These are phyloP conservation scores for Thera britannica DNA, from an alignment of 2,888 invertebrate genomes.

Conservation along the genomic window DNA sequence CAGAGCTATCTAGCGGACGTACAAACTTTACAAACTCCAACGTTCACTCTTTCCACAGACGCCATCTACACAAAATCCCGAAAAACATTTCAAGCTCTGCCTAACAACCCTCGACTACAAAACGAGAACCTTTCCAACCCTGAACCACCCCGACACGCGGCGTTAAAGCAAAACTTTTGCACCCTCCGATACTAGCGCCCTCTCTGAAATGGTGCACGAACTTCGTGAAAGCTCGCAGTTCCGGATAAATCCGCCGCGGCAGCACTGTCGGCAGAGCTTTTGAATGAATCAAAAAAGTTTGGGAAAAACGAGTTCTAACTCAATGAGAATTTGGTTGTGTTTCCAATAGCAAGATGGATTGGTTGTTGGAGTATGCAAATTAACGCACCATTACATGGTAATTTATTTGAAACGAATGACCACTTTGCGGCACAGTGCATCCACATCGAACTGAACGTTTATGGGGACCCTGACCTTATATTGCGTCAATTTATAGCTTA, in stretches of 20 bases:
- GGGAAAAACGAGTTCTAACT: constrained; percentile 52
- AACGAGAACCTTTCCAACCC: constrained; percentile 54
- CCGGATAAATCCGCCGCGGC: constrained; percentile 59
- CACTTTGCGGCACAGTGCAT: constrained; percentile 83
- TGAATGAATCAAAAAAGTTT: constrained; percentile 68
- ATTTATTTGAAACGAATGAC: constrained; percentile 85
- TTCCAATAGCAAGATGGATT: constrained; percentile 52
- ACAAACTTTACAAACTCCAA: constrained; percentile 24
- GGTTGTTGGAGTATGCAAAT: constrained; percentile 81
- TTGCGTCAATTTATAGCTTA: constrained; percentile 81
- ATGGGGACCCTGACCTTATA: constrained; percentile 84
- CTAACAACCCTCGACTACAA: constrained; percentile 46
- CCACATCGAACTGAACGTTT: constrained; percentile 76
- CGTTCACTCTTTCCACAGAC: constrained; percentile 4
- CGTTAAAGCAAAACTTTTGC: constrained; percentile 47
- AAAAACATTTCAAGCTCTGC: constrained; percentile 55
- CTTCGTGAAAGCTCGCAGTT: constrained; percentile 71
- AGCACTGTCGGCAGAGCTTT: constrained; percentile 67
- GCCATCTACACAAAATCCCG: constrained; percentile 37
- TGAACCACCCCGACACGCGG: constrained; percentile 48
- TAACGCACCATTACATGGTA: constrained; percentile 83
- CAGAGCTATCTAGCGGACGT: constrained; percentile 25
- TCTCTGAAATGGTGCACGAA: constrained; percentile 73
- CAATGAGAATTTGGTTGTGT: constrained; percentile 54
- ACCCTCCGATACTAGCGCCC: constrained; percentile 62